Percentiles rank a stretch among this genome's conserved stretches.
Conservation (phyloP, 1,140 invertebrate genomes). For the Sitobion miscanthi region DNA sequence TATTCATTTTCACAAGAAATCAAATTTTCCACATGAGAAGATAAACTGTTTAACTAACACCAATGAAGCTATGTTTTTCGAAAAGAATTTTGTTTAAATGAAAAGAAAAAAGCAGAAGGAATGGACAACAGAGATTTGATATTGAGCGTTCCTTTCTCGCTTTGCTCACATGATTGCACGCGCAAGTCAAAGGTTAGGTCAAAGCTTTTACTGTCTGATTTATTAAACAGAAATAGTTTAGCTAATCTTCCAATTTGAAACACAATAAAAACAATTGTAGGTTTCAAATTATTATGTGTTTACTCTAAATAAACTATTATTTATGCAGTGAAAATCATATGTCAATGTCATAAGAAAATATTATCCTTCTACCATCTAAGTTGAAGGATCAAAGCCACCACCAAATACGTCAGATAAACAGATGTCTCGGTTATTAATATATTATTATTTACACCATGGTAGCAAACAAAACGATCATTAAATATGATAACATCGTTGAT, state of each 20-base stretch:
- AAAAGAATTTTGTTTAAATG: neutral
- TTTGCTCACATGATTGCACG: neutral
- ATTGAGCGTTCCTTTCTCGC: neutral
- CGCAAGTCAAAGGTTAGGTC: neutral
- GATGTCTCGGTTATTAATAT: neutral
- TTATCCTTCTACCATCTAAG: neutral
- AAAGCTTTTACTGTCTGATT: neutral
- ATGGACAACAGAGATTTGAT: neutral
- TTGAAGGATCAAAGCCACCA: neutral
- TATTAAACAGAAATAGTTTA: neutral
- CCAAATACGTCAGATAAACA: neutral
- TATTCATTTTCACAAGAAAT: neutral
- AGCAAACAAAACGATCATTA: neutral
- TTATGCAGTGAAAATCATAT: neutral
- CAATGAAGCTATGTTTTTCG: neutral
- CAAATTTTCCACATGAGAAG: neutral
- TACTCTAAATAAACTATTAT: neutral
- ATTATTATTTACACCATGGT: neutral
- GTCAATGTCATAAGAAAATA: neutral
- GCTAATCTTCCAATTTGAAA: neutral
- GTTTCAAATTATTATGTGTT: neutral
- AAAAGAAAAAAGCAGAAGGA: neutral
- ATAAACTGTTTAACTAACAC: neutral
- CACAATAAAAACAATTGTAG: neutral
- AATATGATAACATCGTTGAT: neutral